A percentile compares a stretch with the other conserved stretches of the same genome.
phyloP scores from a whole-genome alignment of 2,888 invertebrate genomes.

The Euclidia mi region DNA sequence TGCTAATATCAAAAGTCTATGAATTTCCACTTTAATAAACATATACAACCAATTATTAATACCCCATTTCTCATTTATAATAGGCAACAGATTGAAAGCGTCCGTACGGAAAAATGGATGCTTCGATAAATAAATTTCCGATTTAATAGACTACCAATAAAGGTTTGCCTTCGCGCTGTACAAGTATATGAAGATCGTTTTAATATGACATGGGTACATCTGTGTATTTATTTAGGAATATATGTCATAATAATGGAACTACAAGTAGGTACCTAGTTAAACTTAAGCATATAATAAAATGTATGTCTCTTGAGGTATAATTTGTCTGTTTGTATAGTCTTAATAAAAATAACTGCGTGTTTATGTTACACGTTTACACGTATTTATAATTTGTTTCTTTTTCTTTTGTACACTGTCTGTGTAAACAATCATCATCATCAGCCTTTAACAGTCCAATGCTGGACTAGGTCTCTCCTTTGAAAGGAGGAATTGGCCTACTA shows the following conservation, averaged over 20 bases:
- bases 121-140: conserved; percentile 35
- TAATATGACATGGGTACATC: not conserved
- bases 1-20: conserved; percentile 11
- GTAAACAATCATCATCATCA: too few relatives aligned
- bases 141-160: conserved; percentile 26
- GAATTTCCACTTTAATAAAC: conserved; percentile 23
- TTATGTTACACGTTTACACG: too few relatives aligned
- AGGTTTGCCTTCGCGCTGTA: conserved; percentile 16
- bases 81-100: conserved; percentile 26
- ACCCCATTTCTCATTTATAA: conserved; percentile 41
- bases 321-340: too few relatives aligned
- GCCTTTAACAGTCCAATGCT: too few relatives aligned
- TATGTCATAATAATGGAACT: not conserved
- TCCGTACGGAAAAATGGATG: conserved; percentile 41
- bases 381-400: too few relatives aligned
- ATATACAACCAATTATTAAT: conserved; percentile 44
- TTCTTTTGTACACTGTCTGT: too few relatives aligned
- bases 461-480: too few relatives aligned
- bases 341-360: too few relatives aligned
- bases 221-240: not conserved
- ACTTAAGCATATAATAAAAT: too few relatives aligned
- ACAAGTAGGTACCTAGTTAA: too few relatives aligned
- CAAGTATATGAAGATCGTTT: conserved; percentile 1
- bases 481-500: too few relatives aligned
- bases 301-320: too few relatives aligned